phyloP scores from a whole-genome alignment of 2,113 vertebrate species.

The Nesogale talazaci region DNA sequence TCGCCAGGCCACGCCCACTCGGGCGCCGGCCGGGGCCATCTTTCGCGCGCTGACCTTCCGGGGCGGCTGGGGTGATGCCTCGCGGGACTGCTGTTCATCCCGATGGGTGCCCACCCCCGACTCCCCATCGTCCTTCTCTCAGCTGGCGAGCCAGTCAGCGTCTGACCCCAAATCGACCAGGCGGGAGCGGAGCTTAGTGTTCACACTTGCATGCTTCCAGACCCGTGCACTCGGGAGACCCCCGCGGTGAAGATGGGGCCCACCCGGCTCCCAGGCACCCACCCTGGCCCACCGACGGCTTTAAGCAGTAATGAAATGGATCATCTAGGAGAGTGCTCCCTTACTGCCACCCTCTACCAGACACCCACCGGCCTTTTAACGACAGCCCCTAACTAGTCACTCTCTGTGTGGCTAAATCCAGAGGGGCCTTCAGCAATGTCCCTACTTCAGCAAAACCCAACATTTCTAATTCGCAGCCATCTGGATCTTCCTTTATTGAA shows the following conservation, averaged over 20 bases:
- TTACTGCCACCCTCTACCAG: background rate
- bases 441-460: background rate
- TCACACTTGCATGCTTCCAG: too few relatives aligned
- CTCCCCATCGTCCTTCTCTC: background rate
- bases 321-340: background rate
- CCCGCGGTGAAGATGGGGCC: too few relatives aligned
- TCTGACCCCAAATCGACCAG: too few relatives aligned
- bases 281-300: too few relatives aligned
- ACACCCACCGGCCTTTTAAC: background rate
- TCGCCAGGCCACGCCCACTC: background rate
- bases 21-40: background rate
- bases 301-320: too few relatives aligned
- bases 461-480: background rate
- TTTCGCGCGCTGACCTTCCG: background rate
- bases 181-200: background rate
- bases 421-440: background rate
- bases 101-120: fast-evolving
- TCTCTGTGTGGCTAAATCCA: background rate
- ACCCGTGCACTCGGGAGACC: too few relatives aligned
- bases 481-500: background rate
- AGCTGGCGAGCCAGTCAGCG: too few relatives aligned
- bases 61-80: background rate
- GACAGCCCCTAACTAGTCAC: background rate
- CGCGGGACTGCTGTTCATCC: background rate
- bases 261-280: background rate